A percentile compares a stretch with the other conserved stretches of the same genome.
Evolutionary conservation across 2,888 invertebrate genomes (phyloP).

Genomic region (Drosophila kambysellisi): DNA sequence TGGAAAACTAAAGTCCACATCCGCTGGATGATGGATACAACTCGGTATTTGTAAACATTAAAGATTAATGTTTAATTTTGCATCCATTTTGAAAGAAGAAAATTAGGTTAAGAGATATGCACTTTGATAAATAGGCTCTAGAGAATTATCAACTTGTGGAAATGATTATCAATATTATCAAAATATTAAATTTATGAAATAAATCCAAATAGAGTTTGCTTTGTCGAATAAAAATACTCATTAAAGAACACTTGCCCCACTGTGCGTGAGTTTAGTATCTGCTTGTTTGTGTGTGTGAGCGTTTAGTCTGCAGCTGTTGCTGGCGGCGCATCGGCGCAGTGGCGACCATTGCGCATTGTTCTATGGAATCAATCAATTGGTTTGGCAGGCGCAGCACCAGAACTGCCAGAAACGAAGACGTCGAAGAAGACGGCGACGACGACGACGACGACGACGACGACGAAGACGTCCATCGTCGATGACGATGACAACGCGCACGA

Average conservation of each 20-base stretch:
- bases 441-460: constrained; percentile 22
- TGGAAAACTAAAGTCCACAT: neutral
- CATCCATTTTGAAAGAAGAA: neutral
- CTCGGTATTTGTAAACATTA: neutral
- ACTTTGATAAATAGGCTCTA: neutral
- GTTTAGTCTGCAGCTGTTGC: constrained; percentile 38
- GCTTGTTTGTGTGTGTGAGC: constrained; percentile 7
- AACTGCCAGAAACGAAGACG: constrained; percentile 69
- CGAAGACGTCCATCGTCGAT: constrained; percentile 40
- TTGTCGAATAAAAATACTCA: neutral
- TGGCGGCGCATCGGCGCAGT: constrained; percentile 38
- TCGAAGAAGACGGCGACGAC: constrained; percentile 27
- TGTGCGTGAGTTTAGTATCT: constrained; percentile 44
- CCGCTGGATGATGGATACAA: neutral
- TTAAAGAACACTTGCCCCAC: constrained; percentile 41
- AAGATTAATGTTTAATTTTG: neutral
- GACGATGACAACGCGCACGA: constrained; percentile 79
- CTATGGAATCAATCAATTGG: constrained; percentile 80
- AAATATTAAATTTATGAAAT: neutral
- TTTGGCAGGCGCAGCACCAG: constrained; percentile 71
- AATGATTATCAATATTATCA: too few species aligned
- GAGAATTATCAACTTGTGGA: neutral
- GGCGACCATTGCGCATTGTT: constrained; percentile 70
- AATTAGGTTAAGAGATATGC: neutral
- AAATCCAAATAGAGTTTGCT: neutral